Conservation (phyloP, 2,888 invertebrate genomes). For the Itoplectis maculator region DNA sequence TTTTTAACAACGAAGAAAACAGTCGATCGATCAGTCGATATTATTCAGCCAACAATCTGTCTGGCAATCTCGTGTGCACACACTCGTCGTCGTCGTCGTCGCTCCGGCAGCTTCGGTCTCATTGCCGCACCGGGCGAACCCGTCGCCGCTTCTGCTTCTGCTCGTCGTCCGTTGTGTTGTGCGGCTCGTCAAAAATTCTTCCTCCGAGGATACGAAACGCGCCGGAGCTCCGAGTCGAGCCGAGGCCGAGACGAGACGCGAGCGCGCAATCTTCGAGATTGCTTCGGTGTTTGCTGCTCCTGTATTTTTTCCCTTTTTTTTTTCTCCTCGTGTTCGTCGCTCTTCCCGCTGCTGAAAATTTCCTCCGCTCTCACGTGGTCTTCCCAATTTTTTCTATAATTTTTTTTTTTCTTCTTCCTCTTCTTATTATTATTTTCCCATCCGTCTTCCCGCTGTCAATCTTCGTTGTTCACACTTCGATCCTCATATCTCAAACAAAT, state of each 20-base stretch:
- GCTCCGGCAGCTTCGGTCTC: conserved; percentile 41
- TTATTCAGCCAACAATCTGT: conserved; percentile 12
- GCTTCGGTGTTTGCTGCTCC: background rate
- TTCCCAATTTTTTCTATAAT: background rate
- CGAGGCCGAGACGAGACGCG: background rate
- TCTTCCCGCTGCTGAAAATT: conserved; percentile 2
- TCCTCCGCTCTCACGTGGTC: background rate
- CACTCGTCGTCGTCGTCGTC: conserved; percentile 9
- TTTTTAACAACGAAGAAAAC: conserved; percentile 27
- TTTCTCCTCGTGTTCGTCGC: background rate
- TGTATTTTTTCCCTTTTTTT: conserved; percentile 1
- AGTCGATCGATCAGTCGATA: conserved; percentile 25
- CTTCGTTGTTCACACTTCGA: background rate
- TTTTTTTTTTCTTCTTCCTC: conserved; percentile 1
- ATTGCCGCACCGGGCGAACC: conserved; percentile 5
- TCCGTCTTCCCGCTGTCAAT: background rate
- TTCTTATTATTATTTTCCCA: background rate
- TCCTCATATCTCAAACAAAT: background rate
- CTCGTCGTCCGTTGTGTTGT: conserved; percentile 8
- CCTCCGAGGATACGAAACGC: background rate
- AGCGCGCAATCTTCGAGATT: conserved; percentile 33
- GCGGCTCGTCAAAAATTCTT: conserved; percentile 23
- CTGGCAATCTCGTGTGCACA: conserved; percentile 25
- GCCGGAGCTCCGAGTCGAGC: background rate
- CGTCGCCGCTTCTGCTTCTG: too few relatives aligned